Percentiles rank a stretch among this genome's conserved stretches.
These are phyloP conservation scores for Odocoileus hemionus DNA, from an alignment of 2,113 vertebrate genomes.

Conservation along the genomic window DNA sequence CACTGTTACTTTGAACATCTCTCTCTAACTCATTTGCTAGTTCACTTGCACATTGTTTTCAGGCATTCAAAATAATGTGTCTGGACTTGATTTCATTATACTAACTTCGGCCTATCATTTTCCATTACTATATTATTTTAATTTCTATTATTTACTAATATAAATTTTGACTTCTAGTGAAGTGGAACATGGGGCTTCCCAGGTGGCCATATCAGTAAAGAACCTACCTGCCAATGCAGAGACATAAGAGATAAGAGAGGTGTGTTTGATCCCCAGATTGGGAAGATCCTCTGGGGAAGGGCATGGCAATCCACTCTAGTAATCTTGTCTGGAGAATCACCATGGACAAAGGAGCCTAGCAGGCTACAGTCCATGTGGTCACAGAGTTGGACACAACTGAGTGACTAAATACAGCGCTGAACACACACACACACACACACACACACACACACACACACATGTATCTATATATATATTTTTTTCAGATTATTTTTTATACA, in stretches of 20 bases:
- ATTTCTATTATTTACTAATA: background rate
- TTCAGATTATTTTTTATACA: background rate
- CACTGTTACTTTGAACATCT: background rate
- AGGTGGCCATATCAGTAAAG: background rate
- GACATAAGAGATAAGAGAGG: background rate
- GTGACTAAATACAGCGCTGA: background rate
- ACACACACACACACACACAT: fast-evolving
- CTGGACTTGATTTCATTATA: background rate
- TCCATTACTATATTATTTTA: background rate
- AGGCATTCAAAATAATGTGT: background rate
- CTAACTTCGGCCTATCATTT: background rate
- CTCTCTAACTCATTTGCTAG: background rate
- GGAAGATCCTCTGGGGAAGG: background rate
- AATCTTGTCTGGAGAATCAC: background rate
- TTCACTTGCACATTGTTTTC: background rate
- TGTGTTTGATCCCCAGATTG: fast-evolving
- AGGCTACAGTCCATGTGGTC: background rate
- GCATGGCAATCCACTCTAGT: background rate
- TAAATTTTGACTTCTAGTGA: background rate
- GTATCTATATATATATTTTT: background rate
- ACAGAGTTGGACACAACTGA: background rate
- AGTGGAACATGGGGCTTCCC: background rate
- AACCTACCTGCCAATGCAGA: background rate
- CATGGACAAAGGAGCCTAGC: background rate
- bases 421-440: background rate